Percentiles rank a stretch among this genome's conserved stretches.
phyloP scores from a whole-genome alignment of 2,113 vertebrate species.

The Prolemur simus region DNA sequence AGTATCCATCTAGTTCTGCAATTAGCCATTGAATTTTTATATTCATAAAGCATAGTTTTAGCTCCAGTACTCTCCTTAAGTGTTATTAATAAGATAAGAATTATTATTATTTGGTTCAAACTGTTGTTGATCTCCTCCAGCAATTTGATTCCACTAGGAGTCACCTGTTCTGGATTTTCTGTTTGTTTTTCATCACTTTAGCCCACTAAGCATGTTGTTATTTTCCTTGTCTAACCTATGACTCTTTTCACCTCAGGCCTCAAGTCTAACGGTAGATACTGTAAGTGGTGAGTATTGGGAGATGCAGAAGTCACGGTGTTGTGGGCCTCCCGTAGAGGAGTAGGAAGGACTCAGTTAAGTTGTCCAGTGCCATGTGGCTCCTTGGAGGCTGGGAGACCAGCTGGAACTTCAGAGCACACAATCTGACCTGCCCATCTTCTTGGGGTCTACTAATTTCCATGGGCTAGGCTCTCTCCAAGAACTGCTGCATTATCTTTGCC shows the following conservation, averaged over 20 bases:
- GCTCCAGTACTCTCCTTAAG: not conserved
- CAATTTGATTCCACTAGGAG: not conserved
- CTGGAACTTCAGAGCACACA: not conserved
- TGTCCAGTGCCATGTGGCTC: not conserved
- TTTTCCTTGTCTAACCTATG: not conserved
- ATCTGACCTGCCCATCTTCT: not conserved
- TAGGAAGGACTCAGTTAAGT: not conserved
- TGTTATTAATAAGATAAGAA: not conserved
- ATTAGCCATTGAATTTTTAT: constrained; percentile 18
- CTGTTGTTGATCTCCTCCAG: not conserved
- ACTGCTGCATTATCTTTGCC: not conserved
- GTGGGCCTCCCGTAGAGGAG: not conserved
- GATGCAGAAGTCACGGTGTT: not conserved
- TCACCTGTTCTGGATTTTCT: not conserved
- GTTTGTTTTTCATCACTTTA: not conserved
- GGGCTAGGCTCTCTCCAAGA: not conserved
- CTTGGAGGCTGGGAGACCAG: not conserved
- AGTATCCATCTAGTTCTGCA: not conserved
- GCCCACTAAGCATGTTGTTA: not conserved
- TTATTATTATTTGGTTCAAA: not conserved
- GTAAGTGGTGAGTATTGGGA: not conserved
- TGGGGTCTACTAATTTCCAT: not conserved
- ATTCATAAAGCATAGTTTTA: not conserved
- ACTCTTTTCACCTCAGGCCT: not conserved
- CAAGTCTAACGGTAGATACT: not conserved